phyloP scores from a whole-genome alignment of 2,888 invertebrate genomes.

The Acleris sparsana region DNA sequence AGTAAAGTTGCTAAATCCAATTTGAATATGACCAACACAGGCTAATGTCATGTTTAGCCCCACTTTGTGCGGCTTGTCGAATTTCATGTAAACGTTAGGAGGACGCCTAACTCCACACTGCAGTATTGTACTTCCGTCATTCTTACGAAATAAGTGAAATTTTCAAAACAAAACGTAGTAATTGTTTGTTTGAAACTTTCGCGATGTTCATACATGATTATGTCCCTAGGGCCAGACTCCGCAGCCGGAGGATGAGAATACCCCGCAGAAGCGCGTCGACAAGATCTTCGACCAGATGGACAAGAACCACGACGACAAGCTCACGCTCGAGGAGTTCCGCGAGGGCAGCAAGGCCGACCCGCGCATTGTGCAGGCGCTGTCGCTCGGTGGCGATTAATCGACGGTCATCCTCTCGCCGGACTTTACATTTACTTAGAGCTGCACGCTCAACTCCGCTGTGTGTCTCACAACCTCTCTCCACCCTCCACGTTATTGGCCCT shows the following conservation, averaged over 20 bases:
- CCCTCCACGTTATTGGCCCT: not conserved
- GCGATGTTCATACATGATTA: too few relatives aligned
- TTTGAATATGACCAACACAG: too few relatives aligned
- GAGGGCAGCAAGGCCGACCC: conserved; percentile 99
- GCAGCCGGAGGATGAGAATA: conserved; percentile 94
- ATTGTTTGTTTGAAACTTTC: too few relatives aligned
- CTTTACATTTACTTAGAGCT: conserved; percentile 71
- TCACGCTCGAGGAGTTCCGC: conserved; percentile 97
- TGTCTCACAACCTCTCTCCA: conserved; percentile 22
- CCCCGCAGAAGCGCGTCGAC: conserved; percentile 97
- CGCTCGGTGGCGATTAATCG: conserved; percentile 90
- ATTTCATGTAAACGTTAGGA: too few relatives aligned
- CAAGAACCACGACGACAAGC: conserved; percentile 98
- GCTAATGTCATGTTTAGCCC: too few relatives aligned
- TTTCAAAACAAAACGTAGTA: not conserved
- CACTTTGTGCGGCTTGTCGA: too few relatives aligned
- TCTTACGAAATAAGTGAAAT: too few relatives aligned
- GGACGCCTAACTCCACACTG: too few relatives aligned
- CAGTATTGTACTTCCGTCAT: too few relatives aligned
- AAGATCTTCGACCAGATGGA: conserved; percentile 99
- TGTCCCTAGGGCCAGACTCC: conserved; percentile 92
- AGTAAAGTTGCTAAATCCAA: too few relatives aligned
- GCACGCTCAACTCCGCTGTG: conserved; percentile 50
- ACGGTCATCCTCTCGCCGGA: conserved; percentile 80
- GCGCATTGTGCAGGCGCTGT: conserved; percentile 97